Percentiles rank a stretch among this genome's conserved stretches.
Evolutionary conservation across 2,113 vertebrate species (phyloP).

Genomic region (Sclerurus mexicanus): DNA sequence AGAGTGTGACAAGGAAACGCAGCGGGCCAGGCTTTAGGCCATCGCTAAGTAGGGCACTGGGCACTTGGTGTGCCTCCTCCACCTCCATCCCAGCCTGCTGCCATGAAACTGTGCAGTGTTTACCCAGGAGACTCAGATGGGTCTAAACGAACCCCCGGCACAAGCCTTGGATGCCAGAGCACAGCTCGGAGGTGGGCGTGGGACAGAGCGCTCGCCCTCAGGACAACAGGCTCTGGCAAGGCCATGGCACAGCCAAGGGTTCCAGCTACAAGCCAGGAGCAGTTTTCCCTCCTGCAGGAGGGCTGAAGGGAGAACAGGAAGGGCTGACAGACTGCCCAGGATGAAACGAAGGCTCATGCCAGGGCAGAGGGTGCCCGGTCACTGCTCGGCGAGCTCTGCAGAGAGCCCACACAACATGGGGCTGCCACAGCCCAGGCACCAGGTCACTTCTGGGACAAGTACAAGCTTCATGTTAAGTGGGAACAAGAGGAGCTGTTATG

Average conservation of each 20-base stretch:
- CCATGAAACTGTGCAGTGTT: neutral
- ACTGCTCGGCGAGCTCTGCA: neutral
- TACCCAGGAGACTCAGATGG: neutral
- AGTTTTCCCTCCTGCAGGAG: neutral
- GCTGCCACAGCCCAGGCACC: neutral
- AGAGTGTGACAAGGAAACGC: neutral
- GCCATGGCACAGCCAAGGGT: neutral
- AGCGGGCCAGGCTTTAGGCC: fast-evolving
- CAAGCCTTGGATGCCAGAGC: neutral
- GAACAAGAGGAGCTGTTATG: neutral
- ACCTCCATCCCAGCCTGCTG: neutral
- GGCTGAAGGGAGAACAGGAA: neutral
- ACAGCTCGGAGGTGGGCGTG: neutral
- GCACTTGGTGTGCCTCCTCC: neutral
- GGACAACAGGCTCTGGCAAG: neutral
- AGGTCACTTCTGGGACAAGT: neutral
- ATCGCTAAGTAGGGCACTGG: neutral
- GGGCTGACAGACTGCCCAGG: neutral
- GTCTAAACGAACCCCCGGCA: neutral
- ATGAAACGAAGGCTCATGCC: neutral
- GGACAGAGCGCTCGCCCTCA: fast-evolving
- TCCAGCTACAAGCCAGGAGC: neutral
- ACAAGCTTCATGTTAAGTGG: neutral
- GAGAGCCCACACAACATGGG: fast-evolving
- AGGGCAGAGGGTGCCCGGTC: neutral